Evolutionary conservation across 1,140 invertebrate genomes (phyloP), one percentile per base, ranked within the genome.

Genomic region (Bombus fervidus): DNA sequence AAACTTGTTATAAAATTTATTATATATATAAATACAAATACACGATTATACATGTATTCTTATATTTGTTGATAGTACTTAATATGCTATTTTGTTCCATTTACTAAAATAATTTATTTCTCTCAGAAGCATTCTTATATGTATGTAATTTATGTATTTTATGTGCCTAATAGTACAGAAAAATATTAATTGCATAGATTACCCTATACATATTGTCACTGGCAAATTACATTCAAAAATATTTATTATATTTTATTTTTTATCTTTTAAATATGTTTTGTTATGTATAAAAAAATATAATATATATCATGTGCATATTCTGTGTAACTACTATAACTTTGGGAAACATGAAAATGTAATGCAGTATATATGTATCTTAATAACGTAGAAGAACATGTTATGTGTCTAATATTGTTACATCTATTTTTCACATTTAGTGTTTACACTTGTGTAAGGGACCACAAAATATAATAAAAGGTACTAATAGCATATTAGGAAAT

Each of bases 281-380:
- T 43, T 85, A 64, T 28, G 5, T 79, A 62, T 59, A 59, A 64
- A 53, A 1, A 66, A 53, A 64, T 72, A 59, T 82, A 82, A 47
- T 68, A 83, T 47, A 81, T 81, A 53, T 59, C 0, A 43, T 34
- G 84, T 74, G 43, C 15, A 59, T 81, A 47, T 85, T 81, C 84
- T 81, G 78, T 85, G 59, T 81, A 81, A 85, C 53, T 74, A 68
- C 78, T 85, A 68, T 68, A 85, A 85, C 84, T 85, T 85, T 81
- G 84, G 76, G 84, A 85, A 80, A 57, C 22, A 43, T 73, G 25
- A 59, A 59, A 57, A 62, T 76, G 2, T 43, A 69, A 64, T 31
- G 31, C 34, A 81, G 18, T 47, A 31, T 41, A 66, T 41, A 66
- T 57, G 22, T 76, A 82, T 71, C 18, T 66, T 73, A 71, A 57